Base-by-base conservation (phyloP, 2,888 invertebrate genomes). In the Limnephilus marmoratus region DNA sequence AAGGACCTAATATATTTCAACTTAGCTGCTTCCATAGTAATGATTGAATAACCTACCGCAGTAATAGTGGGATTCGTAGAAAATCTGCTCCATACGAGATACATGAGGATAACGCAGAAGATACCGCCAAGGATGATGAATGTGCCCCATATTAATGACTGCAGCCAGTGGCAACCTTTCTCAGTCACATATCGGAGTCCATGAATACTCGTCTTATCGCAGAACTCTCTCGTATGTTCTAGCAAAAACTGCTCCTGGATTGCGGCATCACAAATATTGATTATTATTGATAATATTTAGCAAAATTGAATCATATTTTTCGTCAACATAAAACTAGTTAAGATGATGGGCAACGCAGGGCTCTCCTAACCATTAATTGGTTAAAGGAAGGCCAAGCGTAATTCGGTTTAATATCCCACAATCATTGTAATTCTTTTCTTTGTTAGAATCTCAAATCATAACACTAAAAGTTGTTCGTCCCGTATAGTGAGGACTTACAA, bases 61-160 rank as follows among this genome's bases (percentile, higher is more conserved):
- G 94, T 94, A 13, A 94, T 94, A 0, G 94, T 94, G 11, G 95
- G 94, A 53, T 94, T 94, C 5, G 93, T 93, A 24, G 94, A 93
- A 91, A 94, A 94, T 83, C 94, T 91, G 81, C 92, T 93, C 94
- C 94, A 94, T 31, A 94, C 94, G 0, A 94, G 92, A 9, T 91
- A 85, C 94, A 94, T 94, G 18, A 94, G 93, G n/a, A 93, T 94
- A 7, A 94, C 91, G 53, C 94, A 94, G 92, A 94, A 94, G 29
- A 93, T 92, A 2, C 94, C 82, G 9, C 94, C 94, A 24, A 94
- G 45, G 3, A 93, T 15, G 53, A 94, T 94, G 37, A 94, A 94
- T 24, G 93, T 92, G 2, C 93, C 89, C 94, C 94, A 94, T 24
- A 94, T 85, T 3, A 92, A 11, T 4, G 93, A 93, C 86, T 93